Conservation (phyloP, 2,113 vertebrate species). For the Xenopus borealis region DNA sequence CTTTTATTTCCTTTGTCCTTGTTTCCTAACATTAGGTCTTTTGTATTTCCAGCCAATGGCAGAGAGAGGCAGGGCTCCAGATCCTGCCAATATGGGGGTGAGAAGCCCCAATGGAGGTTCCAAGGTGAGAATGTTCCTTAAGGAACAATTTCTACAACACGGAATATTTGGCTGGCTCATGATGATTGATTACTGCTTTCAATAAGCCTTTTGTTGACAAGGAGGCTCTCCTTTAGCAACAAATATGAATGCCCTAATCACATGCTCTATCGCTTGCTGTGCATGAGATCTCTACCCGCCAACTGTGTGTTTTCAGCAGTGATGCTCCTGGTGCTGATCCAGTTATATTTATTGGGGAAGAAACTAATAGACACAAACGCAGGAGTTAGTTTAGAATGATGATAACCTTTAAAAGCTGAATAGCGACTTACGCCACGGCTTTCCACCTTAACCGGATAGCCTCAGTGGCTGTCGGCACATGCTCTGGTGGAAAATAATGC, state of each 20-base stretch:
- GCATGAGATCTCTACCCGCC: neutral
- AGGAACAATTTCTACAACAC: neutral
- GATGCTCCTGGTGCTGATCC: neutral
- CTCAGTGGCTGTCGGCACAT: no score
- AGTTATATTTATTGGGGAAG: neutral
- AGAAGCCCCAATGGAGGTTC: neutral
- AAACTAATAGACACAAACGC: no score
- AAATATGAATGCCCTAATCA: neutral
- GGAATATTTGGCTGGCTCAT: slow-evolving; percentile 9
- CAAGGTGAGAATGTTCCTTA: slow-evolving; percentile 41
- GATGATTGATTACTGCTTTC: slow-evolving; percentile 12
- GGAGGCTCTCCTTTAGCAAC: neutral
- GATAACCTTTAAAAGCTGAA: no score
- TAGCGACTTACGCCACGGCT: no score
- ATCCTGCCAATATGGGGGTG: neutral
- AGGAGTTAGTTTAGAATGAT: no score
- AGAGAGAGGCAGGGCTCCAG: accelerated
- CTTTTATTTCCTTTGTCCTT: no score
- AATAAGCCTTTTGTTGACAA: neutral
- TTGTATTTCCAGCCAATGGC: slow-evolving; percentile 51
- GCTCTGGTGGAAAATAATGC: no score
- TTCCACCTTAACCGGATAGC: no score
- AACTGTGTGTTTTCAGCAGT: neutral
- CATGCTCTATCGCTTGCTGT: neutral
- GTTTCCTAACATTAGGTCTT: neutral